These are phyloP conservation scores for Amblyraja radiata DNA, from an alignment of 2,797 vertebrate species.

Conservation along the genomic window DNA sequence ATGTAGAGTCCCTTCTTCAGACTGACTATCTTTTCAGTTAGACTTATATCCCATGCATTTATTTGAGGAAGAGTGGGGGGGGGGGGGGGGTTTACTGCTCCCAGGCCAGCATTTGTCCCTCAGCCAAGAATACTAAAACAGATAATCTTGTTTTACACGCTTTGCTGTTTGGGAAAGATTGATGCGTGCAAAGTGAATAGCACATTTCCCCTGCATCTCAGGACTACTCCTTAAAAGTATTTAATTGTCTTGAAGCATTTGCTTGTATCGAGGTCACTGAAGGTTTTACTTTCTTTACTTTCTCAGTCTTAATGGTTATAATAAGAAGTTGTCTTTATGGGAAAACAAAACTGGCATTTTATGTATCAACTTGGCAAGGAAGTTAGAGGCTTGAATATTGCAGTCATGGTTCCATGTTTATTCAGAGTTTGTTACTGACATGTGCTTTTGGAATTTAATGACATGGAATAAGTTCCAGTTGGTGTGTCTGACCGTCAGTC, in stretches of 20 bases:
- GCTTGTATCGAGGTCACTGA: neutral
- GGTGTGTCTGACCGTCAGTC: no score
- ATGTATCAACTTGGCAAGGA: neutral
- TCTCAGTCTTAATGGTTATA: neutral
- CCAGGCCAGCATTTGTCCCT: neutral
- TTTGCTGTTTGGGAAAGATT: neutral
- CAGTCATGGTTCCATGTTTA: no score
- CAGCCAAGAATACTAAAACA: neutral
- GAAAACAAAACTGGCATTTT: neutral
- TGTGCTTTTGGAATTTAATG: no score
- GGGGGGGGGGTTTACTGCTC: no score
- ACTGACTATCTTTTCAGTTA: neutral
- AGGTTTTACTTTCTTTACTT: neutral
- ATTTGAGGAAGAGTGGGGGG: neutral
- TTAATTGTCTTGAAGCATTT: neutral
- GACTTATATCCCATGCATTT: no score
- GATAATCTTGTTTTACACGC: neutral
- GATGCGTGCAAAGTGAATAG: neutral
- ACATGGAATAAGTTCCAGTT: no score
- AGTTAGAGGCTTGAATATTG: neutral
- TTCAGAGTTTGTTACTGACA: no score
- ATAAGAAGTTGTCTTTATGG: neutral
- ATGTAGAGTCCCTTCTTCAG: no score
- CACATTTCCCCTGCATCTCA: neutral
- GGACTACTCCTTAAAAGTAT: neutral